These are phyloP conservation scores for Apolygus lucorum DNA, from an alignment of 1,140 invertebrate species.

Conservation along the genomic window DNA sequence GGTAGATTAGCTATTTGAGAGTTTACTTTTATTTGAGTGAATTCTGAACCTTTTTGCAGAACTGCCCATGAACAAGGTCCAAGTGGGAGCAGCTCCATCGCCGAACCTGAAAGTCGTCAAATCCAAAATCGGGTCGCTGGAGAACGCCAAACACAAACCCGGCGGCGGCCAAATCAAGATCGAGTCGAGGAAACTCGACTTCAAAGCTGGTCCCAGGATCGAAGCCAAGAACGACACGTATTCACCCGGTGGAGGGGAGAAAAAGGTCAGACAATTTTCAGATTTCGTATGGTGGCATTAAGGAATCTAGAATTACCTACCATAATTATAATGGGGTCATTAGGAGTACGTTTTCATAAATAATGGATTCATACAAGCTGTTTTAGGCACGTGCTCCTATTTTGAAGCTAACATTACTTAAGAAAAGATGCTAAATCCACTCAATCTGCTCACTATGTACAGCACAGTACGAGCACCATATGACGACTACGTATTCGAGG, in stretches of 20 bases:
- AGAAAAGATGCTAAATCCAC: too few species aligned
- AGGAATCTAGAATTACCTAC: slow-evolving; percentile 1
- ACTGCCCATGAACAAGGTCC: slow-evolving; percentile 86
- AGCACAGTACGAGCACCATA: too few species aligned
- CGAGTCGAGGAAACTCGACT: slow-evolving; percentile 76
- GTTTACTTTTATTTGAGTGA: too few species aligned
- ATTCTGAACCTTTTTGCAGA: slow-evolving; percentile 45
- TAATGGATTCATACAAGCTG: too few species aligned
- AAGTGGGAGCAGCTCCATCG: slow-evolving; percentile 80
- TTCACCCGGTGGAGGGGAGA: slow-evolving; percentile 76
- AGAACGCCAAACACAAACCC: slow-evolving; percentile 85
- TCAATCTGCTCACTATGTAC: too few species aligned
- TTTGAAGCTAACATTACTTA: too few species aligned
- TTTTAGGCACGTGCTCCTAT: too few species aligned
- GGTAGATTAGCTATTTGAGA: too few species aligned
- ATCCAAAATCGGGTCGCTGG: slow-evolving; percentile 89
- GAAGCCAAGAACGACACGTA: slow-evolving; percentile 88
- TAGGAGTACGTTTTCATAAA: too few species aligned
- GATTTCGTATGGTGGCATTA: not conserved
- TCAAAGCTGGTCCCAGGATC: slow-evolving; percentile 71
- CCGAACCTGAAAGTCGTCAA: slow-evolving; percentile 83
- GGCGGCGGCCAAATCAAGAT: slow-evolving; percentile 88
- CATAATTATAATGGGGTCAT: too few species aligned
- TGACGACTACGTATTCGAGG: too few species aligned
- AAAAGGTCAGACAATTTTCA: slow-evolving; percentile 71